These are phyloP conservation scores for Cydia splendana DNA, from an alignment of 1,140 invertebrate genomes.

Conservation along the genomic window DNA sequence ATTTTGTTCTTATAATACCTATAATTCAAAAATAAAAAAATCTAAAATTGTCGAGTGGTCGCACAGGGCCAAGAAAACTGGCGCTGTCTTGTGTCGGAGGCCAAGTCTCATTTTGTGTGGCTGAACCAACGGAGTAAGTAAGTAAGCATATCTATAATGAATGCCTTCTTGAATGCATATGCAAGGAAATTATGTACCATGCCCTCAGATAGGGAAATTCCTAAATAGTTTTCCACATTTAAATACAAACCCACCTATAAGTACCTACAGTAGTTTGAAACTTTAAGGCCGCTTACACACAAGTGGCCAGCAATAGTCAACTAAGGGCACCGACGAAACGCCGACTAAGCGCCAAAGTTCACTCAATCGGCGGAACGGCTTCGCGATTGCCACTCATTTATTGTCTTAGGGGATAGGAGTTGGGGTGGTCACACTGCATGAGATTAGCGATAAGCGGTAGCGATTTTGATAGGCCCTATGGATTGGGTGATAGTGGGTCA, in stretches of 20 bases:
- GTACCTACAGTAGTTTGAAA: neutral
- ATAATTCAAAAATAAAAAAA: too few species aligned
- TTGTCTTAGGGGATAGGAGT: constrained; percentile 15
- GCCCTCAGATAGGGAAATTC: neutral
- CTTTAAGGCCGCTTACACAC: constrained; percentile 16
- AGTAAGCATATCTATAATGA: too few species aligned
- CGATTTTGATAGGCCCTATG: neutral
- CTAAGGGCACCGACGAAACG: constrained; percentile 19
- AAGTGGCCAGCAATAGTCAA: constrained; percentile 4
- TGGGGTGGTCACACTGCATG: neutral
- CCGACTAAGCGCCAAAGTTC: constrained; percentile 24
- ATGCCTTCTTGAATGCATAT: too few species aligned
- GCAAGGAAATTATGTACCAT: too few species aligned
- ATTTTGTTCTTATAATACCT: too few species aligned
- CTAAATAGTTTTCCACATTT: neutral
- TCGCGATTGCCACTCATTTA: constrained; percentile 29
- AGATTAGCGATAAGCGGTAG: constrained; percentile 3
- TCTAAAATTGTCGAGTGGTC: too few species aligned
- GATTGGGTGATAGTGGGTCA: too few species aligned
- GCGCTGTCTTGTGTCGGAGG: too few species aligned
- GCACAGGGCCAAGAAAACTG: too few species aligned
- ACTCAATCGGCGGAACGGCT: constrained; percentile 20
- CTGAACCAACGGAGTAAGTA: too few species aligned
- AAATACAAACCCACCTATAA: neutral
- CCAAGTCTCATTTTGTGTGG: too few species aligned